Base-by-base conservation (phyloP, 2,113 vertebrate species). In the Dicaeum eximium region DNA sequence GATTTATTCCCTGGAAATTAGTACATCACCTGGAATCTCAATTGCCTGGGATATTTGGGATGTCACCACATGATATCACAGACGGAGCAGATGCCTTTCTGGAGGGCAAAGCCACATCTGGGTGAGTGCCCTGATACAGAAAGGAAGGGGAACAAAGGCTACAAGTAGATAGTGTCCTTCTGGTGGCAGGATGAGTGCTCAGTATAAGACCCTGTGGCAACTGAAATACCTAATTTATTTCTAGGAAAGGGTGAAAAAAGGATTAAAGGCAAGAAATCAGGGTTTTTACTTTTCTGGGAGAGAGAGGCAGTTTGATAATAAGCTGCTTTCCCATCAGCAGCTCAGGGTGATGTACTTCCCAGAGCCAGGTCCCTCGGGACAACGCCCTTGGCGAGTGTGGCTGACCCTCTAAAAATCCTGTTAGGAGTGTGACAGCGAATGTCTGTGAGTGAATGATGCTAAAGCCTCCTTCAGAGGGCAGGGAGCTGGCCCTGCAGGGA, bases 221-320 rank as follows among this genome's bases (percentile, higher is more conserved):
- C 75, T 57, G 47, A 96, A 93, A 90, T 54, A 92, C 9, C 67
- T 94, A 83, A 93, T 96, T 96, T 97, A 95, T 86, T 96, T 94
- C 82, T 67, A 86, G 85, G 51, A 73, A 83, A 93, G 72, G 67
- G 71, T 96, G 88, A 88, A 94, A 90, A 95, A 88, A n/a, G 81
- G 90, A 93, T 95, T 96, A 95, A 69, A 92, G 93, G 54, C 85
- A 66, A 33, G 60, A 91, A 89, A 94, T 90, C 38, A 24, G 67
- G 42, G 51, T 48, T 88, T 93, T 80, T 79, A 22, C 42, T 23
- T 65, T 80, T 35, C 74, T 91, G 62, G 74, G 78, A 61, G 57
- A 72, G 86, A 62, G 33, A 90, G 33, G 75, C 54, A 93, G 54
- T 33, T 92, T 83, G 47, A 88, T 65, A 93, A 86, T 69, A 82